A percentile compares a stretch with the other conserved stretches of the same genome.
These are phyloP conservation scores for Labrus mixtus DNA, from an alignment of 2,113 vertebrate genomes.

Conservation along the genomic window DNA sequence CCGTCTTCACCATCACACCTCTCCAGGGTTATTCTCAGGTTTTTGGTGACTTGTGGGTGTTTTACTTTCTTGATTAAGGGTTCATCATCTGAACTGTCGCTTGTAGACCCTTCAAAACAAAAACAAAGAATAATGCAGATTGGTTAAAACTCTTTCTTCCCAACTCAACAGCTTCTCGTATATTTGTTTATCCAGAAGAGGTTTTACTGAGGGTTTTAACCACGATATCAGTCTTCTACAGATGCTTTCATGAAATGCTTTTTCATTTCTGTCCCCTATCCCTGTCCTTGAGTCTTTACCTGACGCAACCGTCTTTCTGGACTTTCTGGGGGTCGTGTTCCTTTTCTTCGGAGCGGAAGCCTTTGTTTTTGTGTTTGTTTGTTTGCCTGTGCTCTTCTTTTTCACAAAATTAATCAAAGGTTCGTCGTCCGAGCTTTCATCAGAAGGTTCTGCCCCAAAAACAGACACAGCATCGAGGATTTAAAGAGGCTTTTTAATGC, in stretches of 20 bases:
- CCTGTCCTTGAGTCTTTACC: conserved; percentile 22
- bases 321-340: neutral
- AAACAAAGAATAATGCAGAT: neutral
- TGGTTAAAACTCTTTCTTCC: neutral
- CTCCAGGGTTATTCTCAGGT: conserved; percentile 55
- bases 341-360: conserved; percentile 27
- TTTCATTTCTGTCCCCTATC: neutral
- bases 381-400: conserved; percentile 28
- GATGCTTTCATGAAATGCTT: neutral
- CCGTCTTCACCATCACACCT: conserved; percentile 56
- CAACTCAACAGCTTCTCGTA: neutral
- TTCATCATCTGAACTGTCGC: conserved; percentile 54
- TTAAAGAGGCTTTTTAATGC: neutral
- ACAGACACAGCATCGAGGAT: neutral
- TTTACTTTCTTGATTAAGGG: neutral
- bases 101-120: conserved; percentile 27
- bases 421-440: conserved; percentile 69
- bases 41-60: conserved; percentile 71
- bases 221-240: neutral
- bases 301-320: conserved; percentile 30
- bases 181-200: no score
- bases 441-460: conserved; percentile 35
- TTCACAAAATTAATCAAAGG: conserved; percentile 45
- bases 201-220: neutral
- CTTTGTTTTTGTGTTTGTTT: conserved; percentile 20